phyloP scores from a whole-genome alignment of 2,888 invertebrate genomes.

The Melikaiella ostensackeni region DNA sequence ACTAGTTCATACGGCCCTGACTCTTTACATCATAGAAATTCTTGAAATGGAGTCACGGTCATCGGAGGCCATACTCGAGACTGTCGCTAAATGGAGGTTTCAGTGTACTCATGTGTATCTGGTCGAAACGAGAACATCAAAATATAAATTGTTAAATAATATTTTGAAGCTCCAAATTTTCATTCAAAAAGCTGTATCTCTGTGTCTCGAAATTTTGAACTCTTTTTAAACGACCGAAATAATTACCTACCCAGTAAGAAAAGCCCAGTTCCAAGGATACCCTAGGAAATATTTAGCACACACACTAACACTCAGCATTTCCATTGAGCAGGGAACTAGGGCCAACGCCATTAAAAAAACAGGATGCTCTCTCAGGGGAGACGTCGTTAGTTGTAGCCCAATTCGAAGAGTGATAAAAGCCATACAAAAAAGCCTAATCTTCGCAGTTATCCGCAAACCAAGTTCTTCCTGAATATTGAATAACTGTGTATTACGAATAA shows the following conservation, averaged over 20 bases:
- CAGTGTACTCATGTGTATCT: too few species aligned
- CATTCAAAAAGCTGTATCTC: too few species aligned
- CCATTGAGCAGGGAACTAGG: conserved; percentile 68
- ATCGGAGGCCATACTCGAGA: too few species aligned
- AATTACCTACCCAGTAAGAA: conserved; percentile 68
- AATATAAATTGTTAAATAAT: too few species aligned
- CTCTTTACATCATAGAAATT: too few species aligned
- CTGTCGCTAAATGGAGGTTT: too few species aligned
- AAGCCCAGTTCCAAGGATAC: conserved; percentile 71
- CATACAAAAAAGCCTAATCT: conserved; percentile 68
- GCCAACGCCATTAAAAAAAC: conserved; percentile 64
- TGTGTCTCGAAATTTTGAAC: too few species aligned
- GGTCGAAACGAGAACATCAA: too few species aligned
- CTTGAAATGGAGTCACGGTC: too few species aligned
- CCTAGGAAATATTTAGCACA: conserved; percentile 61
- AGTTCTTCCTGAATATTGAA: conserved; percentile 67
- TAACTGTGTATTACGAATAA: conserved; percentile 53
- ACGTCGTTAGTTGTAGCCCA: conserved; percentile 70
- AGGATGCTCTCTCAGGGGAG: conserved; percentile 63
- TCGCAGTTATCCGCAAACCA: conserved; percentile 56
- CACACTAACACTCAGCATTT: conserved; percentile 60
- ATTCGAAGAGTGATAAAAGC: conserved; percentile 71
- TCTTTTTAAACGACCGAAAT: background rate
- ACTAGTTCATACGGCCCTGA: too few species aligned
- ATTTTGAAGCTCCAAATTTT: too few species aligned